Evolutionary conservation across 2,888 invertebrate species (phyloP), one percentile per base, ranked within the genome.

Genomic region (Lithophane semibrunnea): DNA sequence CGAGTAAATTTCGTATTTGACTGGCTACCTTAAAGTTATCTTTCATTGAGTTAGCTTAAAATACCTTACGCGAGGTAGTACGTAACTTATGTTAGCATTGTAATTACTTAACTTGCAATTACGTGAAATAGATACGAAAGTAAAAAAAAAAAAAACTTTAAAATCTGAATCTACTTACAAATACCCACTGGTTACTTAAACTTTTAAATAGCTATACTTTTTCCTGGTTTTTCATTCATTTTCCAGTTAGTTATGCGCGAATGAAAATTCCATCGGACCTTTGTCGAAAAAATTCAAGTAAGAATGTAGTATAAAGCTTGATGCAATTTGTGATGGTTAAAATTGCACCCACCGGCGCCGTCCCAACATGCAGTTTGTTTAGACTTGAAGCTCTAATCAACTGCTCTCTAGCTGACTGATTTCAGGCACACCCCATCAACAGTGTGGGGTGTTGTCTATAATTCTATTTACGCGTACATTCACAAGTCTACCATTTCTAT

Each of bases 351-450:
- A 24, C 18, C 18, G 44, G 73, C 21, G 29, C 29, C 3, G 9
- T 29, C 49, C 42, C 21, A 56, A 64, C 44, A 10, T 52, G 24
- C 16, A 67, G n/a, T 63, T 73, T 29, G 75, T 74, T 79, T 63
- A 10, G n/a, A 63, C 18, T 37, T 52, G 49, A 75, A 52, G 75
- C 82, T 82, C 63, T 82, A 67, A 82, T 79, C 75, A 79, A 79
- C 75, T 63, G 42, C 29, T 67, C 56, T 61, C n/a, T 67, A 29
- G n/a, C n/a, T 3, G 13, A 67, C 10, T 81, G 49, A 74, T 81
- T 79, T 61, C 21, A 49, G 54, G 42, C 16, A 72, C 21, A 74
- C 16, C 52, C 12, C 9, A 63, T 74, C 29, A 56, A 7, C 60
- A 52, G 7, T 47, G 21, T 42, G 21, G 47, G 54, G n/a, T n/a